Base-by-base conservation (phyloP, 2,113 vertebrate species). In the Anhinga anhinga region DNA sequence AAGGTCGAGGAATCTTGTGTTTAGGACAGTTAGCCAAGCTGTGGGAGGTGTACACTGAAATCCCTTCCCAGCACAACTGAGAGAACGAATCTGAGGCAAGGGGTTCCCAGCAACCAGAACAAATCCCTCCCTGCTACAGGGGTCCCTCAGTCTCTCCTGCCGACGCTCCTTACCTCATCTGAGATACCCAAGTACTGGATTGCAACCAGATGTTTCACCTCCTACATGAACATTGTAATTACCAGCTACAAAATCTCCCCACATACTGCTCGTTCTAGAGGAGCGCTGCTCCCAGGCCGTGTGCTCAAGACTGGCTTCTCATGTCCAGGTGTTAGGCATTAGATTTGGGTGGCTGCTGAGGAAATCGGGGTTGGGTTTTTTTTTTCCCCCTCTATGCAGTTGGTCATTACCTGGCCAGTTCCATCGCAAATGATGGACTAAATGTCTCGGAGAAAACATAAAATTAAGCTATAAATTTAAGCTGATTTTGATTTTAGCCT, bases 131-230 rank as follows among this genome's bases (percentile, higher is more conserved):
- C 47, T 79, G 19, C 45, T 53, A 14, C 22, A 45, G 21, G 22
- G 25, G 16, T 79, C 58, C 15, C 1, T 63, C 53, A 59, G 67
- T 20, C 16, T 44, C 40, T 91, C 53, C 49, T 76, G 40, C n/a
- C 0, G 4, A 61, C 0, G 4, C 2, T 47, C 52, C 74, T 90
- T 7, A 70, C 34, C 58, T 81, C 2, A 0, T 0, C 0, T 19
- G 42, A 89, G 49, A 59, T n/a, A 27, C 42, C 59, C 12, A 30
- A 55, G 29, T 14, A 30, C 19, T 34, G 53, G 13, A 40, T 5
- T 83, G 55, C 40, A 73, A 59, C 13, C 67, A 63, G 49, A 44
- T 25, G 21, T 70, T 78, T 44, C 59, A 49, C 7, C 40, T 62
- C 87, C 42, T 26, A 22, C 2, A 0, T 2, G 7, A 85, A n/a